A percentile compares a stretch with the other conserved stretches of the same genome.
Conservation (phyloP, 2,797 vertebrate species). For the Bucorvus abyssinicus region DNA sequence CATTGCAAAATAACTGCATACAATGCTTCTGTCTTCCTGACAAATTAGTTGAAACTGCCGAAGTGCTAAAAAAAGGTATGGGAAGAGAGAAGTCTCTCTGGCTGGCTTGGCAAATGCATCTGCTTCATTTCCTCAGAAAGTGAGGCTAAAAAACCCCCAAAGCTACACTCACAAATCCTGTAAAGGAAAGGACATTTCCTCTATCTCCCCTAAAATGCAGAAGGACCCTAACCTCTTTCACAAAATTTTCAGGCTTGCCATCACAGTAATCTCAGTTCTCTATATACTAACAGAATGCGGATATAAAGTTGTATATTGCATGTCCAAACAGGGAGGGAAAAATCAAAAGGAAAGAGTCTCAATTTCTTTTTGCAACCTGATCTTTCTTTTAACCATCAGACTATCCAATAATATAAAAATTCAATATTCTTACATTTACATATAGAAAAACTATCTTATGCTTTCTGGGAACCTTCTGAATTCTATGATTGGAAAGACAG, state of each 20-base stretch:
- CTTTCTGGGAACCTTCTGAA: background rate
- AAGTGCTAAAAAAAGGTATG: background rate
- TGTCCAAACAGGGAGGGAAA: background rate
- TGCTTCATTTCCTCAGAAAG: background rate
- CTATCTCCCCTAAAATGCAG: background rate
- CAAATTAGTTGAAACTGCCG: background rate
- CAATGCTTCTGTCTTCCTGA: background rate
- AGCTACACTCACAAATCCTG: accelerated
- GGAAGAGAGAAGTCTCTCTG: background rate
- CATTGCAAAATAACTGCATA: background rate
- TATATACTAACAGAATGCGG: background rate
- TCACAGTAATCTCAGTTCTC: background rate
- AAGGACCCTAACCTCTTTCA: background rate
- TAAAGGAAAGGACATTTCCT: background rate
- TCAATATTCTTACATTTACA: background rate
- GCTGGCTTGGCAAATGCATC: background rate
- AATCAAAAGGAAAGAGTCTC: background rate
- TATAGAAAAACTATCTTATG: background rate
- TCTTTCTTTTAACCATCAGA: background rate
- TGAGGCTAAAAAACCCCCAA: background rate
- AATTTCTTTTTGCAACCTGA: background rate
- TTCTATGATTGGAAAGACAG: background rate
- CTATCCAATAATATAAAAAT: background rate
- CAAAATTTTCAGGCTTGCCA: background rate
- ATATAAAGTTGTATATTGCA: background rate